Evolutionary conservation across 2,113 vertebrate genomes (phyloP).

Genomic region (Microtus ochrogaster): DNA sequence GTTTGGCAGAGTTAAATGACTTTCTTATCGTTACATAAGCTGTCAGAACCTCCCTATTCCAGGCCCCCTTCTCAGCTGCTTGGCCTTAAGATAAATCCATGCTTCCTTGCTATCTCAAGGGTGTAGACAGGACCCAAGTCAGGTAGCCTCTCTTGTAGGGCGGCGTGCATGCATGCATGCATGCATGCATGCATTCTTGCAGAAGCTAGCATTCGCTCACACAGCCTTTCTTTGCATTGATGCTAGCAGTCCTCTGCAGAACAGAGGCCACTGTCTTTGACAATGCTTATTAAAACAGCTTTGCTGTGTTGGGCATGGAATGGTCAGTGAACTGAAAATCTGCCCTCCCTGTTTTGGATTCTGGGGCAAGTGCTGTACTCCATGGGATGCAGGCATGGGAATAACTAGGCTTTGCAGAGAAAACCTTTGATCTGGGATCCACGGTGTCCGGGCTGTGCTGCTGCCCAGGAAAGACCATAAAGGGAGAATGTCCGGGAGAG

Average conservation of each 20-base stretch:
- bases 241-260: neutral
- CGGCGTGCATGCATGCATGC: too few relatives aligned
- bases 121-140: neutral
- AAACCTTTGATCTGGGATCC: slow-evolving; percentile 82
- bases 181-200: neutral
- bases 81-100: fast-evolving
- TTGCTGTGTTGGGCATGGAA: neutral
- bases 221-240: neutral
- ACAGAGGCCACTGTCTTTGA: neutral
- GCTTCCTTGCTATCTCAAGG: neutral
- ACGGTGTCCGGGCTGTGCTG: slow-evolving; percentile 75
- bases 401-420: slow-evolving; percentile 55
- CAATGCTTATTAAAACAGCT: neutral
- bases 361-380: neutral
- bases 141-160: neutral
- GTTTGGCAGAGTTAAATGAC: neutral
- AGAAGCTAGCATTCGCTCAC: neutral
- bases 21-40: neutral
- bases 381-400: neutral
- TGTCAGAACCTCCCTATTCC: neutral
- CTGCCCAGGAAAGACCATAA: slow-evolving; percentile 73
- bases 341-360: neutral
- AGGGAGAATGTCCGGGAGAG: slow-evolving; percentile 58
- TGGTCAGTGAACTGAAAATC: neutral
- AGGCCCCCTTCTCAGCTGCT: neutral